phyloP scores from a whole-genome alignment of 2,113 vertebrate genomes.

The Zosterops pallidus region DNA sequence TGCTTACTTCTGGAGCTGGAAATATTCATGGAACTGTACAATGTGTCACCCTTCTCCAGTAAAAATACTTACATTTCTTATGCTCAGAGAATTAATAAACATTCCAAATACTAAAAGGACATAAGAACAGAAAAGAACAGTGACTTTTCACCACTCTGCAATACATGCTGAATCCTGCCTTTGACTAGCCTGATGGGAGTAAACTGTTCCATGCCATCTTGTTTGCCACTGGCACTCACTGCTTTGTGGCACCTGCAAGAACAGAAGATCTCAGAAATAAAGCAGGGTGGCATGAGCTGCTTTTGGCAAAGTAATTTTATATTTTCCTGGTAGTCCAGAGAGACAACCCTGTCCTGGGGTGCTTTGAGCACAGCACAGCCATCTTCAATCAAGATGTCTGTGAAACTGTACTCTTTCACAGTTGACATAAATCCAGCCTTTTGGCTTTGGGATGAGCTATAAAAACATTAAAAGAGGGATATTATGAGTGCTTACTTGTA shows the following conservation, averaged over 20 bases:
- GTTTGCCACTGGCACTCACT: not conserved
- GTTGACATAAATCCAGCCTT: not conserved
- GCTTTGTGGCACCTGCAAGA: not conserved
- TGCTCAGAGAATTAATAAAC: not conserved
- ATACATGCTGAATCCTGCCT: not conserved
- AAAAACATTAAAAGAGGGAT: not conserved
- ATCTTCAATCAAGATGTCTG: rapidly evolving
- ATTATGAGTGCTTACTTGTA: rapidly evolving
- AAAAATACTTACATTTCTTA: not conserved
- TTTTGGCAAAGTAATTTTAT: not conserved
- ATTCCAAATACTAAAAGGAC: not conserved
- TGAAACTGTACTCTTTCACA: not conserved
- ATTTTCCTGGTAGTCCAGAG: not conserved
- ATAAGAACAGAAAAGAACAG: not conserved
- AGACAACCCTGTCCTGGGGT: rapidly evolving
- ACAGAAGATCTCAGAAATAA: not conserved
- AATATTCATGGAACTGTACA: not conserved
- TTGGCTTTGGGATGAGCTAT: not conserved
- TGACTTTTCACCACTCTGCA: not conserved
- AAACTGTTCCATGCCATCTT: not conserved
- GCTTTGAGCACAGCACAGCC: not conserved
- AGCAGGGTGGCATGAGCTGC: not conserved
- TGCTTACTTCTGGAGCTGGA: not conserved
- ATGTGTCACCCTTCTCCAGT: not conserved
- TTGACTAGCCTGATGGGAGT: not conserved